phyloP scores from a whole-genome alignment of 2,888 invertebrate species.

The Celastrina argiolus region DNA sequence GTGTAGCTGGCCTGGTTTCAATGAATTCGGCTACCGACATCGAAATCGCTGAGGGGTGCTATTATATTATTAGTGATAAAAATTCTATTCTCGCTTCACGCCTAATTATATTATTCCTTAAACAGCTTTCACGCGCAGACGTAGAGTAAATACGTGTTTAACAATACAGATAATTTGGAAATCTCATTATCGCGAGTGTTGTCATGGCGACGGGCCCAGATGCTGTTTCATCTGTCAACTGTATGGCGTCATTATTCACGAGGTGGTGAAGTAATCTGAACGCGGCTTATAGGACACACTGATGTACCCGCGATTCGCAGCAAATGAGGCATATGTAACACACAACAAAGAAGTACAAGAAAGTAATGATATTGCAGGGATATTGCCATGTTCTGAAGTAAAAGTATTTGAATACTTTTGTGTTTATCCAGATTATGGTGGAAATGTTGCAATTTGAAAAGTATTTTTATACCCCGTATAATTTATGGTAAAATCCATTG shows the following conservation, averaged over 20 bases:
- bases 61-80: no score
- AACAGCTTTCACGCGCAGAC: neutral
- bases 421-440: neutral
- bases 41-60: no score
- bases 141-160: slow-evolving; percentile 12
- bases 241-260: slow-evolving; percentile 65
- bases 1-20: no score
- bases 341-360: neutral
- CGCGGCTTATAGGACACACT: slow-evolving; percentile 70
- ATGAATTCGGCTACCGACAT: no score
- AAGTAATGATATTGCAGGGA: neutral
- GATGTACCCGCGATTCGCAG: slow-evolving; percentile 51
- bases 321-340: slow-evolving; percentile 51
- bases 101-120: neutral
- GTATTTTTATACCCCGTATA: no score
- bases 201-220: slow-evolving; percentile 60
- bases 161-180: slow-evolving; percentile 46
- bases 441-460: no score
- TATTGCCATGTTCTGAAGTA: neutral
- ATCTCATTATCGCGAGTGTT: slow-evolving; percentile 54
- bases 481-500: no score
- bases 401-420: slow-evolving; percentile 8
- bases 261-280: slow-evolving; percentile 68
- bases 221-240: slow-evolving; percentile 62
- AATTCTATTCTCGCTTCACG: neutral